Evolutionary conservation across 2,888 invertebrate genomes (phyloP).

Genomic region (Drosophila mimica): DNA sequence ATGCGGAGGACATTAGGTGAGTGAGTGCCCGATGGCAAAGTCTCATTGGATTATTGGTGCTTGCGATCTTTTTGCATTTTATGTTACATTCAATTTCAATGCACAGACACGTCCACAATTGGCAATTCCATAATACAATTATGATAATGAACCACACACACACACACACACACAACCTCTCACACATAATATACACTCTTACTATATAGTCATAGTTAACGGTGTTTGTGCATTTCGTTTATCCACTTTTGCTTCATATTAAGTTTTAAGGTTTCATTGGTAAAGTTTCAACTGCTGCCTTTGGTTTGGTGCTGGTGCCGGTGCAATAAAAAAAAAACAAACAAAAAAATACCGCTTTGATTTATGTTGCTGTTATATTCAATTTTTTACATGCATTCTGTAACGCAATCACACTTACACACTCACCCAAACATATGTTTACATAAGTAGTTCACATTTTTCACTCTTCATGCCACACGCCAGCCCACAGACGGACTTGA

Average conservation of each 20-base stretch:
- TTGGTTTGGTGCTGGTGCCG: constrained; percentile 74
- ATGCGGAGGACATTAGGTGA: constrained; percentile 83
- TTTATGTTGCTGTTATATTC: constrained; percentile 56
- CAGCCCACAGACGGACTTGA: constrained; percentile 70
- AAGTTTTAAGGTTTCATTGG: constrained; percentile 52
- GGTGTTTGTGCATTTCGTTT: constrained; percentile 68
- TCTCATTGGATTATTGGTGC: constrained; percentile 60
- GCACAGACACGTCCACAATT: constrained; percentile 72
- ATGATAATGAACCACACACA: constrained; percentile 45
- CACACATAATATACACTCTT: constrained; percentile 23
- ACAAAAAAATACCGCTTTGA: constrained; percentile 47
- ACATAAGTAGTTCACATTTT: constrained; percentile 36
- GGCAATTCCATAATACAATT: constrained; percentile 49
- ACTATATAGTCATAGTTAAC: constrained; percentile 19
- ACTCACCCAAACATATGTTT: constrained; percentile 17
- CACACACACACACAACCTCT: constrained; percentile 11
- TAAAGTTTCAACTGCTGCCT: constrained; percentile 62
- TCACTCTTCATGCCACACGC: constrained; percentile 45
- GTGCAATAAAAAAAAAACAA: constrained; percentile 33
- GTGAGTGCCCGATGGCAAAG: constrained; percentile 66
- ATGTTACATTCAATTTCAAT: constrained; percentile 64
- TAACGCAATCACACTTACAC: constrained; percentile 14
- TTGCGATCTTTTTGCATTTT: constrained; percentile 66
- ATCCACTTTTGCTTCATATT: constrained; percentile 42
- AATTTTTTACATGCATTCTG: constrained; percentile 27